These are phyloP conservation scores for Ellobium chinense DNA, from an alignment of 2,888 invertebrate genomes.

Conservation along the genomic window DNA sequence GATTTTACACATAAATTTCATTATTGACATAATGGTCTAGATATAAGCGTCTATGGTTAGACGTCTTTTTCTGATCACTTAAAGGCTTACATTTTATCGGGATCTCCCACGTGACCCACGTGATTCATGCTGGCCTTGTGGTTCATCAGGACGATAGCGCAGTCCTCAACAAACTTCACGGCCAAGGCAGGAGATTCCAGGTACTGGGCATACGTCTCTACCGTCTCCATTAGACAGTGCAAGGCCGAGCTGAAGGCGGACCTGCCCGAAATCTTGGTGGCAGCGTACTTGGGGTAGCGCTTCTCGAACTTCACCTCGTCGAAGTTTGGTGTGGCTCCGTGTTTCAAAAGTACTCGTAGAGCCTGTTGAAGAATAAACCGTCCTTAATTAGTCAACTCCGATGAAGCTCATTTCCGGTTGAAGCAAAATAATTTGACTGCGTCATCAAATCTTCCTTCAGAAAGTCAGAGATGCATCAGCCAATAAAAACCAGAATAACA, in stretches of 20 bases:
- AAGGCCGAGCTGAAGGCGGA: conserved; percentile 57
- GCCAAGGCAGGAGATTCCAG: conserved; percentile 52
- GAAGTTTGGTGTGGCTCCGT: conserved; percentile 71
- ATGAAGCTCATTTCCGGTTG: too few relatives aligned
- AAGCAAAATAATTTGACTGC: too few relatives aligned
- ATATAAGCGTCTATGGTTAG: too few relatives aligned
- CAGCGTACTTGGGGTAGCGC: conserved; percentile 12
- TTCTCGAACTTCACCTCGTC: conserved; percentile 61
- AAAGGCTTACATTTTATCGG: conserved; percentile 28
- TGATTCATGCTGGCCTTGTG: conserved; percentile 21
- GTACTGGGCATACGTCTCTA: conserved; percentile 59
- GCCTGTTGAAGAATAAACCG: too few relatives aligned
- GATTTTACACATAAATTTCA: too few relatives aligned
- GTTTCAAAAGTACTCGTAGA: conserved; percentile 60
- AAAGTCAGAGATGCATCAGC: too few relatives aligned
- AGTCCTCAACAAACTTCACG: conserved; percentile 44
- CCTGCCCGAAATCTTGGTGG: conserved; percentile 37
- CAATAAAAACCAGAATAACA: too few relatives aligned
- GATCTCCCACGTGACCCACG: conserved; percentile 12
- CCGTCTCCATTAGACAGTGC: conserved; percentile 65
- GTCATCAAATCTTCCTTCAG: too few relatives aligned
- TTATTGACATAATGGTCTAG: too few relatives aligned
- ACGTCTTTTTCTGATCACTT: too few relatives aligned
- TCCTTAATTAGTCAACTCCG: too few relatives aligned
- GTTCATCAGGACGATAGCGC: conserved; percentile 18